Conservation (phyloP, 2,797 vertebrate genomes). For the Avahi laniger region DNA sequence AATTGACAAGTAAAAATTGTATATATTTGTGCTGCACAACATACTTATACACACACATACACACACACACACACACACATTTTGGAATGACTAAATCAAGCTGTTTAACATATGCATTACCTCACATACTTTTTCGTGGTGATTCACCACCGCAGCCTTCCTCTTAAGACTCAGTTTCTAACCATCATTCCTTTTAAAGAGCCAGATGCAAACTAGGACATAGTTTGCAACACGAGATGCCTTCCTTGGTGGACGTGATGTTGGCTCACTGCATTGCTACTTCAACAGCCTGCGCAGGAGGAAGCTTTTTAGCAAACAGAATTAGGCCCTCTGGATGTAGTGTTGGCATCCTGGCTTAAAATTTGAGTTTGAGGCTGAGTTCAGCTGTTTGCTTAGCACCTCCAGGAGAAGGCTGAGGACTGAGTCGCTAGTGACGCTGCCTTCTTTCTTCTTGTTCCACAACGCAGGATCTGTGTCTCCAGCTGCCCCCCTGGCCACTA, state of each 20-base stretch:
- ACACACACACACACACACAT: not conserved
- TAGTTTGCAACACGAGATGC: not conserved
- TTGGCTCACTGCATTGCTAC: not conserved
- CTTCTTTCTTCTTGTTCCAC: not conserved
- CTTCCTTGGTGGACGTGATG: not conserved
- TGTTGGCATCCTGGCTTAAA: not conserved
- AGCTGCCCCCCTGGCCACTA: constrained; percentile 97
- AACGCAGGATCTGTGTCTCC: constrained; percentile 93
- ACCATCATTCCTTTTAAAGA: not conserved
- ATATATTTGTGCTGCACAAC: not conserved
- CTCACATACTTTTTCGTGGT: not conserved
- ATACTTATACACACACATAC: not conserved
- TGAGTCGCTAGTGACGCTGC: not conserved
- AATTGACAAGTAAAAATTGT: not conserved
- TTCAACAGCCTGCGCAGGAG: not conserved
- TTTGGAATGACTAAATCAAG: not conserved
- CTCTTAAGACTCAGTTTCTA: not conserved
- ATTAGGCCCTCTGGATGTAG: not conserved
- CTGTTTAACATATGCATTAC: not conserved
- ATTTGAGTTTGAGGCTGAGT: not conserved
- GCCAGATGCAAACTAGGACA: not conserved
- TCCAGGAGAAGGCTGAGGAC: not conserved
- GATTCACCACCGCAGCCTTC: not conserved
- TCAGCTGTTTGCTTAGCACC: not conserved
- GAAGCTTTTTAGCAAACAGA: not conserved